Base-by-base conservation (phyloP, 2,888 invertebrate species). In the Hypselothyrea guttata region DNA sequence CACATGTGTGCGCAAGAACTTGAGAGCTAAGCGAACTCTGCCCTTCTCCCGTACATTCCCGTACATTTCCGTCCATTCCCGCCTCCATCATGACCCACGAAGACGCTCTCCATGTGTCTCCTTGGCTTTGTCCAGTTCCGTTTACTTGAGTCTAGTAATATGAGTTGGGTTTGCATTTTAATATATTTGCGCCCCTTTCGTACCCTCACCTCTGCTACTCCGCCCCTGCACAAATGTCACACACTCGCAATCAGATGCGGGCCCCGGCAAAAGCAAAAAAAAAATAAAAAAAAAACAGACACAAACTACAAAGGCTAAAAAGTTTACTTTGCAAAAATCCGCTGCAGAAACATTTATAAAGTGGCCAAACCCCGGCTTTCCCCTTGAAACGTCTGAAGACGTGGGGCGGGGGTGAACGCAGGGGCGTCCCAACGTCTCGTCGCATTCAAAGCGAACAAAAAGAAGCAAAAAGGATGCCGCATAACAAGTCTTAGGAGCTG, bases 151-250 rank as follows among this genome's bases (percentile, higher is more conserved):
- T 41, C 15, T 35, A 52, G 84, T 81, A 71, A 85, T 77, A 83
- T 85, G 86, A 83, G 86, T 85, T 81, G 82, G 82, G 84, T 83
- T 83, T 85, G 77, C 84, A 85, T 83, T 83, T 85, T 83, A 83
- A 83, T 83, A 83, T 83, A 81, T 81, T 77, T 83, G 70, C 60
- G 52, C 70, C 65, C 56, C 13, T 52, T 4, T 15, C 13, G 18
- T n/a, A 5, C 4, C 15, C 11, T 33, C 30, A 18, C 47, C 16
- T 8, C 3, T 38, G 18, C 35, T 34, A 18, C 18, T 38, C 13
- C n/a, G 15, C n/a, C 18, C 52, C 54, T 52, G 40, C 71, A 68
- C 57, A 62, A 71, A 57, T 79, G 79, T 79, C 81, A 77, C 77
- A 82, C 79, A 75, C 60, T 75, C 73, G 64, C 83, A 79, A 77